Conservation (phyloP, 2,888 invertebrate genomes). For the Anodontia alba region DNA sequence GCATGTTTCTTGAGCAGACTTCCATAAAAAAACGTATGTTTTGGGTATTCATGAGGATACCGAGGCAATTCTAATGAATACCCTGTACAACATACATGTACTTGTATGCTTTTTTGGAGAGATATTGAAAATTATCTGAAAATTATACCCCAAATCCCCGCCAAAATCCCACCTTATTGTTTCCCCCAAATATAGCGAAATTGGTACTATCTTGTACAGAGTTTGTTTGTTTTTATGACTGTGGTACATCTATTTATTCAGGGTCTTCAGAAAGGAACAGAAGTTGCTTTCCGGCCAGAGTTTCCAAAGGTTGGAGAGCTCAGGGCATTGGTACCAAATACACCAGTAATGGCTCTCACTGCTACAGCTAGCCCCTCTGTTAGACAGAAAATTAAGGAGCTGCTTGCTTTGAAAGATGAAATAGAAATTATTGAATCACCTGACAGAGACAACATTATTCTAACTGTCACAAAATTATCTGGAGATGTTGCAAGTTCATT, state of each 20-base stretch:
- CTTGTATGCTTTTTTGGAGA: too few species aligned
- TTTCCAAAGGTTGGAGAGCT: constrained; percentile 26
- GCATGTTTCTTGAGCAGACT: too few species aligned
- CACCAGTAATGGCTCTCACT: constrained; percentile 17
- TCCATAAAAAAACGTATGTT: too few species aligned
- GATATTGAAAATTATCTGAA: too few species aligned
- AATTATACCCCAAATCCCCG: too few species aligned
- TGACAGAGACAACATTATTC: constrained; percentile 17
- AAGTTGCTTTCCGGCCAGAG: neutral
- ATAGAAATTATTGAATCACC: constrained; percentile 3
- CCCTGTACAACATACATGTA: too few species aligned
- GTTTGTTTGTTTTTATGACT: neutral
- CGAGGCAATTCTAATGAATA: too few species aligned
- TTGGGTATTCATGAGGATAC: too few species aligned
- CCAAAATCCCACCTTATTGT: too few species aligned
- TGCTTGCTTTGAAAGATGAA: neutral
- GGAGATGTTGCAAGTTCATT: neutral
- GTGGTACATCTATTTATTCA: neutral
- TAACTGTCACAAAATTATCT: neutral
- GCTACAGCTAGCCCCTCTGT: constrained; percentile 14
- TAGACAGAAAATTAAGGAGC: neutral
- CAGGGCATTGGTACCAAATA: neutral
- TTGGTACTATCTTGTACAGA: too few species aligned
- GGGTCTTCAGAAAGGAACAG: neutral
- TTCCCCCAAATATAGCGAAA: too few species aligned